Base-by-base conservation (phyloP, 2,797 vertebrate genomes). In the Denticeps clupeoides region DNA sequence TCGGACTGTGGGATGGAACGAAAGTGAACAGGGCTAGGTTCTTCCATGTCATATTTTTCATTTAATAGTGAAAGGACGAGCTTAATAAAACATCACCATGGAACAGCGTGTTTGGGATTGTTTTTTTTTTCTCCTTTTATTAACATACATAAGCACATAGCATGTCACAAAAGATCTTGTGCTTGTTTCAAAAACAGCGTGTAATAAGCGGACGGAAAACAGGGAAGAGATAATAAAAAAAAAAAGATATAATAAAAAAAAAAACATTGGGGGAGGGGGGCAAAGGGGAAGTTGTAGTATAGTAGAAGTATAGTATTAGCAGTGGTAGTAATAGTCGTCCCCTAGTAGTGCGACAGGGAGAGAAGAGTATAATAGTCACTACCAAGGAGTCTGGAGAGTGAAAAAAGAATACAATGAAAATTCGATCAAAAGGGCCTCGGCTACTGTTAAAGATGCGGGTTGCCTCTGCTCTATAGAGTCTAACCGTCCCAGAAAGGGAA, bases 121-220 rank as follows among this genome's bases (percentile, higher is more conserved):
- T n/a, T n/a, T 79, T 77, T 82, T 75, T 71, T 72, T 73, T 83
- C 80, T 80, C 85, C 74, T 87, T 89, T 89, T 89, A 88, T 85
- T 89, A 87, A 88, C 80, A 86, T 85, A 87, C 82, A 87, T 80
- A 73, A 88, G 85, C 85, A 88, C 82, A 74, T 73, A 70, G 81
- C 82, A 79, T 80, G 67, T 85, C 85, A 88, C 87, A 79, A 85
- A 87, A 86, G 82, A 66, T 80, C 76, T 85, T 89, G 86, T 90
- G 87, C 88, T 90, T 73, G 59, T 72, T 73, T 87, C 78, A 81
- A 78, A 84, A 86, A 85, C 76, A 76, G 77, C 81, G 72, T 54
- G 68, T 69, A 72, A 70, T 60, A 63, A 69, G 70, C 67, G 51
- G 66, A 72, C 51, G 41, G 58, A 65, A 48, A 53, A 58, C 40